A percentile compares a stretch with the other conserved stretches of the same genome.
Evolutionary conservation across 53 echinoderm and acorn worm species (phyloP).

Genomic region (Hippasteria phrygiana): DNA sequence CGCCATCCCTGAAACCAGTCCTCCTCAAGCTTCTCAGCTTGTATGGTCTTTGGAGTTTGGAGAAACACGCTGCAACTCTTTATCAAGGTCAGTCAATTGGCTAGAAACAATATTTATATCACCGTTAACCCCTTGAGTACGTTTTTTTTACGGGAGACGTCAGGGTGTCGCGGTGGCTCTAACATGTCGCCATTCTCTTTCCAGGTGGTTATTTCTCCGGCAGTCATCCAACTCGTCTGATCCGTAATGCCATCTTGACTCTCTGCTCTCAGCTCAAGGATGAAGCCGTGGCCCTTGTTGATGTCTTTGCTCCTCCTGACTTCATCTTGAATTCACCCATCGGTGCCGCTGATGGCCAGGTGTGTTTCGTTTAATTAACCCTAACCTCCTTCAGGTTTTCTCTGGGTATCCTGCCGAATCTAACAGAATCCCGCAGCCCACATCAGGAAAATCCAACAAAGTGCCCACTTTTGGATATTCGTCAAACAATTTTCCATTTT

Average conservation of each 20-base stretch:
- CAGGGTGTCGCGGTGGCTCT: no score
- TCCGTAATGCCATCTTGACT: constrained; percentile 75
- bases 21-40: constrained; percentile 73
- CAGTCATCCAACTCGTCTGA: constrained; percentile 68
- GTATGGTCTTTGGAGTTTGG: constrained; percentile 86
- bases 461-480: no score
- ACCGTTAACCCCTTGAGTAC: no score
- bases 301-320: constrained; percentile 91
- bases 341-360: constrained; percentile 89
- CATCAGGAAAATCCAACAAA: no score
- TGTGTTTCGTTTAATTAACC: constrained; percentile 1
- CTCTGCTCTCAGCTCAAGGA: constrained; percentile 83
- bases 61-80: constrained; percentile 82
- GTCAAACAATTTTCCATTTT: no score
- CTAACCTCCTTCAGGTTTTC: no score
- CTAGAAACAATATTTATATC: no score
- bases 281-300: constrained; percentile 89
- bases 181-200: constrained; percentile 1
- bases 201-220: constrained; percentile 88
- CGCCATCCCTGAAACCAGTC: constrained; percentile 57
- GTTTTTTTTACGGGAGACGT: no score
- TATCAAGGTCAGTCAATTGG: constrained; percentile 79
- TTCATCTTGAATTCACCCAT: constrained; percentile 92
- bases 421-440: no score
- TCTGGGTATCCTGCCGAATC: no score